Base-by-base conservation (phyloP, 1,140 invertebrate genomes). In the Plodia interpunctella region DNA sequence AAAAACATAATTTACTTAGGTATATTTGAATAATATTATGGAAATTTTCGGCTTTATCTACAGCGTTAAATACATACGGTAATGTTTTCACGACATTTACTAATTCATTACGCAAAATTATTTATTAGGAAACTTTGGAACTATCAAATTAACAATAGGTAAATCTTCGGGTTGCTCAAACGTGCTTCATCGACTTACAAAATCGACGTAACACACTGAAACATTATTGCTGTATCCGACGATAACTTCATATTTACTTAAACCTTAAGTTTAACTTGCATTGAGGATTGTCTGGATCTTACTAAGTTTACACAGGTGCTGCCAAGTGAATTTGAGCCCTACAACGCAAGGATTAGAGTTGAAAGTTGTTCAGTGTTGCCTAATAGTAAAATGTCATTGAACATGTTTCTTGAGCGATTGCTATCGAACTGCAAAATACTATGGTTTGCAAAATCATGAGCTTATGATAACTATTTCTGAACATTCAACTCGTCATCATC, bases 341-440 rank as follows among this genome's bases (percentile, higher is more conserved):
- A 15, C 15, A 3, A 2, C 13, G 8, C 6, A 44, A 10, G 4
- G 5, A 15, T 44, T 44, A 44, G 13, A 44, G 13, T 15, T 17
- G n/a, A 44, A 15, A 44, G 38, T 44, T 6, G 38, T 44, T 15
- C 5, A n/a, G 13, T 44, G 13, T 63, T 52, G 56, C 50, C 60
- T 57, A 65, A 53, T 11, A 21, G 51, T 25, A 58, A 66, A 68
- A 72, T 68, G 66, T 72, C 69, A 65, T 68, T 59, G 28, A 56
- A 55, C 63, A 60, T 68, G 65, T 74, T 44, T 13, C 10, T 74
- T 70, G 71, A 74, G 63, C 57, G 71, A 74, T 74, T 62, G 57
- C 65, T 70, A 74, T 74, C 71, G 62, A 65, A 66, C 65, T 66
- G 52, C 54, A 50, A 68, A 72, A 70, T 67, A 11, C 63, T 73